Percentiles rank a stretch among this genome's conserved stretches.
phyloP scores from a whole-genome alignment of 2,113 vertebrate species.

The Pao palembangensis region DNA sequence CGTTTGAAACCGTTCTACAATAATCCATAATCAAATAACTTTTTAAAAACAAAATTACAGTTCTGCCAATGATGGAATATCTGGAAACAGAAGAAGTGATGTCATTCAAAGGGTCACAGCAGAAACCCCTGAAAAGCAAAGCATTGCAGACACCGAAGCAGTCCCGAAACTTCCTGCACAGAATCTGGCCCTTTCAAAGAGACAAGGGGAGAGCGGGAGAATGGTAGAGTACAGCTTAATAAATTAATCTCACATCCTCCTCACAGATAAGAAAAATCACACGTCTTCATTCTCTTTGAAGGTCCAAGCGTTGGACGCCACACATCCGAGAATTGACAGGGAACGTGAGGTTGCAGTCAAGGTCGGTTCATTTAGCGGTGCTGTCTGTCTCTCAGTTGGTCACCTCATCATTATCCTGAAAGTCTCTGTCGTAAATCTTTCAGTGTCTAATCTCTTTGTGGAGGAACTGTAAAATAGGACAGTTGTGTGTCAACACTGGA shows the following conservation, averaged over 20 bases:
- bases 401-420: background rate
- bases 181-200: conserved; percentile 33
- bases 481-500: conserved; percentile 23
- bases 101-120: conserved; percentile 34
- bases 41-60: conserved; percentile 18
- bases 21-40: no score
- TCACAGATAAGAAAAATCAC: background rate
- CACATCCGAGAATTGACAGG: conserved; percentile 31
- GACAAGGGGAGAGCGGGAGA: conserved; percentile 11
- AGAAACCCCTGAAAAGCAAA: conserved; percentile 11
- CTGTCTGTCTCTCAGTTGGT: background rate
- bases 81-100: conserved; percentile 36
- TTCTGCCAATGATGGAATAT: conserved; percentile 32
- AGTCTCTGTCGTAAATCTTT: background rate
- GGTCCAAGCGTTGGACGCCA: conserved; percentile 37
- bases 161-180: conserved; percentile 20
- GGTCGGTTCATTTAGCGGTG: background rate
- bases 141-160: background rate
- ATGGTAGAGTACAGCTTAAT: conserved; percentile 42
- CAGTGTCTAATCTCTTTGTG: conserved; percentile 8
- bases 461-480: conserved; percentile 2
- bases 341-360: background rate
- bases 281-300: conserved; percentile 8
- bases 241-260: background rate
- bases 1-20: no score